These are phyloP conservation scores for Andrena dorsata DNA, from an alignment of 2,888 invertebrate genomes.

Conservation along the genomic window DNA sequence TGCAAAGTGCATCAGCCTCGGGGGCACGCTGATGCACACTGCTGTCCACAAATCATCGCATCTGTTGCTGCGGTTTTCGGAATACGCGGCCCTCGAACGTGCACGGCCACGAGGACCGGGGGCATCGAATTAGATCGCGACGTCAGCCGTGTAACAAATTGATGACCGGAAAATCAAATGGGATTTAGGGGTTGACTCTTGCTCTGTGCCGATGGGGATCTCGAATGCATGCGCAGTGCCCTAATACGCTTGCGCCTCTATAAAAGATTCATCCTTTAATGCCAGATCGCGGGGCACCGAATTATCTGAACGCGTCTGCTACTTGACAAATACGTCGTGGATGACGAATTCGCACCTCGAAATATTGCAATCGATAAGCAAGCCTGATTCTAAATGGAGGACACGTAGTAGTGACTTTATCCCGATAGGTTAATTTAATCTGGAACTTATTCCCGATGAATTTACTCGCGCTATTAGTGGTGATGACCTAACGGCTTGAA, in stretches of 20 bases:
- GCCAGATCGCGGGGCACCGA: not conserved
- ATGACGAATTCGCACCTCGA: no score
- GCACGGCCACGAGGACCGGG: slow-evolving; percentile 29
- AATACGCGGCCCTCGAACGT: slow-evolving; percentile 48
- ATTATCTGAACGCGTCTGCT: not conserved
- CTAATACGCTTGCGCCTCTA: not conserved
- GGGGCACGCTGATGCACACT: slow-evolving; percentile 63
- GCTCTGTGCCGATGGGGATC: slow-evolving; percentile 26
- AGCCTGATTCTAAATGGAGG: no score
- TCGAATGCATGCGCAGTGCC: not conserved
- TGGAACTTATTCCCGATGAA: no score
- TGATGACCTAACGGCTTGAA: no score
- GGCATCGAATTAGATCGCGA: slow-evolving; percentile 76
- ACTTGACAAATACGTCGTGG: no score
- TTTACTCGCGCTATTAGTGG: no score
- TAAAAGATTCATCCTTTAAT: not conserved
- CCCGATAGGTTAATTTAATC: no score
- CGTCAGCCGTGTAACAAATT: slow-evolving; percentile 78
- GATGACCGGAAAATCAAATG: slow-evolving; percentile 77
- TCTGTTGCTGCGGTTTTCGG: slow-evolving; percentile 80
- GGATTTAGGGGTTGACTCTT: slow-evolving; percentile 74
- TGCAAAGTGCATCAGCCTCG: slow-evolving; percentile 65
- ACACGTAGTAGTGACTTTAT: no score
- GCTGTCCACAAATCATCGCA: slow-evolving; percentile 80
- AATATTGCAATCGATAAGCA: no score